phyloP scores from a whole-genome alignment of 2,797 vertebrate genomes.

The Muscicapa striata region DNA sequence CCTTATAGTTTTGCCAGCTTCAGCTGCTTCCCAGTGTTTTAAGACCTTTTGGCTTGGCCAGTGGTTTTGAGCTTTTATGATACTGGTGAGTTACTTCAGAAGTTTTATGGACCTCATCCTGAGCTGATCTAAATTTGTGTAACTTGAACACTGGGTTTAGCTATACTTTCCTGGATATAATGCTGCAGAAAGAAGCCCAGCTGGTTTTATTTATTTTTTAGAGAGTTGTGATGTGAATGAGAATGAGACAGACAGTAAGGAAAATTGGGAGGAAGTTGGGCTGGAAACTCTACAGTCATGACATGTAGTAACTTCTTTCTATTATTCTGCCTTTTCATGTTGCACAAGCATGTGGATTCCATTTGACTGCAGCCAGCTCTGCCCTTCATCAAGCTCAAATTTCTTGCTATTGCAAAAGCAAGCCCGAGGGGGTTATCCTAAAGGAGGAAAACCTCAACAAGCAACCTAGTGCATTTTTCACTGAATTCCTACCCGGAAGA shows the following conservation, averaged over 20 bases:
- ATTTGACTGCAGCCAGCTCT: constrained; percentile 50
- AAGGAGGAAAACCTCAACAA: constrained; percentile 13
- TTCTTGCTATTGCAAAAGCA: constrained; percentile 44
- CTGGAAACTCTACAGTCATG: constrained; percentile 63
- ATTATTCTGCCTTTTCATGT: constrained; percentile 50
- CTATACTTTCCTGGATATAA: constrained; percentile 47
- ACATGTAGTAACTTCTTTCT: constrained; percentile 63
- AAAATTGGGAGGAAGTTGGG: constrained; percentile 42
- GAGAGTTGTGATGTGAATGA: constrained; percentile 49
- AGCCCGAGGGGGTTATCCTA: constrained; percentile 11
- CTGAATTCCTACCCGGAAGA: not conserved
- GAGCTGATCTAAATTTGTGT: constrained; percentile 59
- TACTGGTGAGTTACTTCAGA: constrained; percentile 66
- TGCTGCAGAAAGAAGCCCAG: constrained; percentile 47
- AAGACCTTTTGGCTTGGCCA: constrained; percentile 64
- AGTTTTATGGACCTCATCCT: constrained; percentile 71
- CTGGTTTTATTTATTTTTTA: constrained; percentile 61
- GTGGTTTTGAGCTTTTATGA: constrained; percentile 65
- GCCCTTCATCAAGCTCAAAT: constrained; percentile 50
- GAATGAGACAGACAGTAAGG: constrained; percentile 59
- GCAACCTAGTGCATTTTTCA: not conserved
- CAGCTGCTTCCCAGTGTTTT: constrained; percentile 55
- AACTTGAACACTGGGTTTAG: constrained; percentile 50
- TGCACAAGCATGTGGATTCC: constrained; percentile 45
- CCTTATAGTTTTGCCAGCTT: constrained; percentile 49